A percentile compares a stretch with the other conserved stretches of the same genome.
phyloP scores from a whole-genome alignment of 2,888 invertebrate species.

The Ophioninae sp. region DNA sequence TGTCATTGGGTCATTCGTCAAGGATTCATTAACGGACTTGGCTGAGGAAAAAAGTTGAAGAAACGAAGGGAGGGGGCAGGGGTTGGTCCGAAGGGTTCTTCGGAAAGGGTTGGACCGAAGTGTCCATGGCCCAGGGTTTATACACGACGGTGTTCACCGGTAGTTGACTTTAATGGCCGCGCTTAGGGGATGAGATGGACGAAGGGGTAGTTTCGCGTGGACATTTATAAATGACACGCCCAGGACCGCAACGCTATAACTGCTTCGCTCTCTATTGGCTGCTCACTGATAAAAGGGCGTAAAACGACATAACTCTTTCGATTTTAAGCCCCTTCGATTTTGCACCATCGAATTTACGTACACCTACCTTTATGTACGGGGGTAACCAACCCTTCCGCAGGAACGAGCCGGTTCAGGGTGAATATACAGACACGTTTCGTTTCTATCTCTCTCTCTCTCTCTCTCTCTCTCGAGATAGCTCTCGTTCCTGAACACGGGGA shows the following conservation, averaged over 20 bases:
- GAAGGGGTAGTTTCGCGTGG: slow-evolving; percentile 79
- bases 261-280: slow-evolving; percentile 63
- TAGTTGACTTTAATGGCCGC: slow-evolving; percentile 78
- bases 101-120: slow-evolving; percentile 35
- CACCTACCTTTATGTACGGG: neutral
- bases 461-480: neutral
- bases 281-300: slow-evolving; percentile 1
- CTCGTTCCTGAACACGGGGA: neutral
- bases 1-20: slow-evolving; percentile 61
- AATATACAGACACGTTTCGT: slow-evolving; percentile 27
- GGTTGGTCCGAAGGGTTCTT: slow-evolving; percentile 59
- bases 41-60: slow-evolving; percentile 5
- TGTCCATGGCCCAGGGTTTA: slow-evolving; percentile 66
- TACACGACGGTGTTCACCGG: slow-evolving; percentile 65
- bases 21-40: slow-evolving; percentile 72
- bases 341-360: neutral
- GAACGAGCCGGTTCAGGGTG: slow-evolving; percentile 29
- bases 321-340: neutral
- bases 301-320: neutral
- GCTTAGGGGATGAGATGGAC: slow-evolving; percentile 80
- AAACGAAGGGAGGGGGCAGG: slow-evolving; percentile 31
- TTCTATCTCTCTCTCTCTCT: neutral
- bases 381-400: slow-evolving; percentile 16
- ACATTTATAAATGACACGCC: slow-evolving; percentile 80
- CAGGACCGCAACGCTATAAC: slow-evolving; percentile 75